Percentiles rank a stretch among this genome's conserved stretches.
Conservation (phyloP, 2,888 invertebrate species). For the Stramonita haemastoma region DNA sequence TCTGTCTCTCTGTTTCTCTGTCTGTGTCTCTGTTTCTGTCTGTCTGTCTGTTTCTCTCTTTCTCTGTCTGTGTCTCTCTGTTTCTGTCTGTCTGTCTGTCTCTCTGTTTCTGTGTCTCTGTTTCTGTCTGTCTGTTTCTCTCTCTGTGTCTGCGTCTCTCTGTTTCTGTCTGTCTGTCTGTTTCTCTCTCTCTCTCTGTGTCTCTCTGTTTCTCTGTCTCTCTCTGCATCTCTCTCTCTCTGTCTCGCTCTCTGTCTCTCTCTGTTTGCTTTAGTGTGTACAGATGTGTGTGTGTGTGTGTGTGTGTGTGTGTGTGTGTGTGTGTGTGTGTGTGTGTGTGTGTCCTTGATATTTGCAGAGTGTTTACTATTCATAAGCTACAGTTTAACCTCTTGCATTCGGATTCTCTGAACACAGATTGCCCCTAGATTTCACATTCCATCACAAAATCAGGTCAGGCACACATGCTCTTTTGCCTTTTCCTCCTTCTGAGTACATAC, state of each 20-base stretch:
- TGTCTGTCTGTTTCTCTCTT: background rate
- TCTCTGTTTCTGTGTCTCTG: background rate
- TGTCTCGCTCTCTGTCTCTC: background rate
- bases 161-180: background rate
- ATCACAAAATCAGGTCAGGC: too few species aligned
- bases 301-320: background rate
- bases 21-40: background rate
- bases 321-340: too few species aligned
- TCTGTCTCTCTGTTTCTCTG: background rate
- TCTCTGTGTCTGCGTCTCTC: background rate
- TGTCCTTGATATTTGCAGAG: too few species aligned
- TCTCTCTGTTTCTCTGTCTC: background rate
- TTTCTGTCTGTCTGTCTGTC: slow-evolving; percentile 5
- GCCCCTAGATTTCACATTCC: too few species aligned
- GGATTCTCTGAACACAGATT: too few species aligned
- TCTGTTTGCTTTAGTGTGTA: background rate
- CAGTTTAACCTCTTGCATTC: too few species aligned
- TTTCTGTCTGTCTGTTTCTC: background rate
- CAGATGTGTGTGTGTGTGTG: background rate
- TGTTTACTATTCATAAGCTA: too few species aligned
- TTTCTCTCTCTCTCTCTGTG: background rate
- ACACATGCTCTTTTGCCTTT: too few species aligned
- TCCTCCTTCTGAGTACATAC: too few species aligned
- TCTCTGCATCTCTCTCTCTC: too few species aligned
- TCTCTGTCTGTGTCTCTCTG: background rate